Evolutionary conservation across 2,888 invertebrate species (phyloP), one percentile per base, ranked within the genome.

Genomic region (Calameuta filiformis): DNA sequence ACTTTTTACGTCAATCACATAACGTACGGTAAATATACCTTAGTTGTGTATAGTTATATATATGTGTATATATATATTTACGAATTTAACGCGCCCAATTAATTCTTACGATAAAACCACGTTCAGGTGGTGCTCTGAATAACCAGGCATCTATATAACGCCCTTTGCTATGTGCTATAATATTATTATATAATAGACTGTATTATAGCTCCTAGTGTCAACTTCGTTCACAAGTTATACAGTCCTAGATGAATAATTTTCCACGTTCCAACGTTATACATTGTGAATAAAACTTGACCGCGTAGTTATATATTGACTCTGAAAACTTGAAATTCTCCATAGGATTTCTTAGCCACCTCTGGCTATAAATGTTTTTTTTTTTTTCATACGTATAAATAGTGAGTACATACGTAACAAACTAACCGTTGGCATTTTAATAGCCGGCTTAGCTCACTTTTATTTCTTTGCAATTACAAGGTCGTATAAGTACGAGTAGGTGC

Each of bases 341-440:
- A 56, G 2, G 56, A 56, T 56, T 23, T 56, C 56, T 56, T 56
- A 56, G 9, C 9, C 56, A 56, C 9, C 23, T 23, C 56, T 23
- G 56, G 23, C 23, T 56, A 23, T 56, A 56, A 2, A 23, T 56
- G n/a, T n/a, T n/a, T n/a, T n/a, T n/a, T n/a, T n/a, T 56, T 23
- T 56, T 23, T 56, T 56, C 9, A 23, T 56, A 23, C 23, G 0
- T 23, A 56, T 56, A 56, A 15, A 23, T 23, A 23, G 56, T 23
- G 23, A 9, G 23, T 56, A 79, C 79, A 80, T 79, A 80, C 79
- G 81, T 82, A 84, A 83, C 79, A 84, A 87, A 84, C 85, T 85
- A 85, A 86, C 85, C 84, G 83, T 85, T 81, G 83, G 84, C 85
- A 81, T 87, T 89, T 88, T 87, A 88, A 89, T 86, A 85, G 85